Evolutionary conservation across 2,113 vertebrate genomes (phyloP), one percentile per base, ranked within the genome.

Genomic region (Phalacrocorax brasilianus): DNA sequence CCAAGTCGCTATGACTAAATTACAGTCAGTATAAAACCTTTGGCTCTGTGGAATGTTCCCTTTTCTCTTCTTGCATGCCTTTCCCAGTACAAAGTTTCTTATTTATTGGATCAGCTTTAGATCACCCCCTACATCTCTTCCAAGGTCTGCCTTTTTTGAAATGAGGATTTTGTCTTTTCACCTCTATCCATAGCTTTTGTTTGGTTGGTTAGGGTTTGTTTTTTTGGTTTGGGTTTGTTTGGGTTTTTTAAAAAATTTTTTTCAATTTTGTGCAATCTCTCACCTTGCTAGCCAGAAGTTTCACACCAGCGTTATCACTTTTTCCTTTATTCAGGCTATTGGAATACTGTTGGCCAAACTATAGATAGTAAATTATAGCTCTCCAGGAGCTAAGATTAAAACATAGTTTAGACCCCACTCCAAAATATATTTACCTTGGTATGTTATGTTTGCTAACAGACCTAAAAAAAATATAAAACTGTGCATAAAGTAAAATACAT

Each of bases 141-240:
- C 73, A 38, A 55, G 19, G 7, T 47, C 24, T 59, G 3, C 5
- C 0, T 65, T 13, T 70, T 85, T 19, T 28, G 26, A 74, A 66
- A 72, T 45, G 3, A 38, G 3, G 8, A 5, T 77, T 63, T 76
- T 47, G 10, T 53, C 2, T 86, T 79, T 89, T 87, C 12, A 27
- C 6, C 10, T n/a, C 32, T 45, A 7, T 30, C 3, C 2, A 4
- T 42, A 63, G 14, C 4, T 35, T 59, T 59, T 26, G 1, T 28
- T 66, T 27, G 0, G 4, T 40, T 52, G 20, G 22, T 61, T 61
- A 4, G 5, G 42, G 42, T 42, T 47, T 67, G 16, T 50, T 63
- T 47, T 38, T 16, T 38, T 38, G 38, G 38, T 44, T 15, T 44
- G 42, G 42, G 15, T 55, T 61, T 23, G 0, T 24, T 62, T 24